Base-by-base conservation (phyloP, 2,113 vertebrate species). In the Chrysemys picta region DNA sequence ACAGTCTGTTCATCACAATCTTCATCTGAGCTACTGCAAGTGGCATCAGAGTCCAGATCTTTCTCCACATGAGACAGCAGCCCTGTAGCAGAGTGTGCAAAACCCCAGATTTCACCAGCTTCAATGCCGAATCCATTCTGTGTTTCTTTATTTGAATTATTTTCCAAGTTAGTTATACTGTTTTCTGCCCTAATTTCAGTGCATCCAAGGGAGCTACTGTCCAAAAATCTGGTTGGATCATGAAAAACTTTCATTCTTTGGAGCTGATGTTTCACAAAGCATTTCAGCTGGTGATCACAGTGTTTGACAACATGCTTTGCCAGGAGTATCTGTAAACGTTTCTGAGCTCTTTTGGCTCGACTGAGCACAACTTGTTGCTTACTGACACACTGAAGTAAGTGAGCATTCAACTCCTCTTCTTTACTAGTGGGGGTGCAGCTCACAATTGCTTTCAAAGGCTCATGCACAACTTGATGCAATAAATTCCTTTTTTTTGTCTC, bases 21-120 rank as follows among this genome's bases (percentile, higher is more conserved):
- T 17, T 99, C 99, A 85, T 99, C 99, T 89, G 99, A 99, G 98
- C 99, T 99, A 99, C 99, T 99, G 82, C 98, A 99, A 1, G 99
- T 99, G 90, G 98, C 99, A 85, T 99, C 99, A 1, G 99, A 99
- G 97, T 99, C 99, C 98, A 99, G 95, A 84, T 97, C 98, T 91
- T 98, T 98, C 98, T 99, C 98, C 89, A 99, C 97, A 0, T 97
- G 97, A 82, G 98, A 98, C 89, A 99, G 97, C 87, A 99, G 93
- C n/a, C 97, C 97, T 95, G 97, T 97, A 76, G 98, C 79, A 93
- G 96, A 98, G 85, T 94, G 95, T 65, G 97, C 98, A 97, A 99
- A 99, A 79, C 97, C 98, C 86, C 95, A 92, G 85, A 99, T 95
- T 95, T 99, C 98, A 86, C 97, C 95, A 3, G 97, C 87, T 57